These are phyloP conservation scores for Odontocerum albicorne DNA, from an alignment of 2,888 invertebrate species.

Conservation along the genomic window DNA sequence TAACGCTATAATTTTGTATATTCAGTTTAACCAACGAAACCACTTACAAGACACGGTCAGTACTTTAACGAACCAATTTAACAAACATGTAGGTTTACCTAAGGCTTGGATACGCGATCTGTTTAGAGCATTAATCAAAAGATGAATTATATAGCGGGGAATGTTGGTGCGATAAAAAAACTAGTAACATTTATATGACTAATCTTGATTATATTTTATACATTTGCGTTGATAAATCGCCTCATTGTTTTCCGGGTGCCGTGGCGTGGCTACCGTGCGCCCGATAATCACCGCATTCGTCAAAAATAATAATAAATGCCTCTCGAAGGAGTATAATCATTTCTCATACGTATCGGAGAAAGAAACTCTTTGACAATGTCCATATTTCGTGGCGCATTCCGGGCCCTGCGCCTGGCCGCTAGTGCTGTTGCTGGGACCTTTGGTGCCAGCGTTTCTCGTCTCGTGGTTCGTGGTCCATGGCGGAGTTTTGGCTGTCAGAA, in stretches of 20 bases:
- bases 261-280: constrained; percentile 31
- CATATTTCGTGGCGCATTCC: constrained; percentile 26
- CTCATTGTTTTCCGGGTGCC: constrained; percentile 34
- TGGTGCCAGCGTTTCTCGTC: too few species aligned
- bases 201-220: constrained; percentile 22
- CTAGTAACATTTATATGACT: constrained; percentile 26
- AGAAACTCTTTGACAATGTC: constrained; percentile 29
- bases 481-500: too few species aligned
- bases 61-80: too few species aligned
- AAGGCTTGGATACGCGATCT: neutral
- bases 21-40: too few species aligned
- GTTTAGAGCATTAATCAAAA: constrained; percentile 12
- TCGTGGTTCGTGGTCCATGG: too few species aligned
- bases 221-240: constrained; percentile 35
- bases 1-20: too few species aligned
- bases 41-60: too few species aligned
- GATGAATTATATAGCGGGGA: neutral
- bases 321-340: constrained; percentile 29
- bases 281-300: constrained; percentile 33
- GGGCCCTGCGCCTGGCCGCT: too few species aligned
- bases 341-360: constrained; percentile 32
- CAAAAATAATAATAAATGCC: constrained; percentile 31
- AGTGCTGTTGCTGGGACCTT: too few species aligned
- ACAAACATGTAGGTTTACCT: too few species aligned
- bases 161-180: constrained; percentile 22